Evolutionary conservation across 1,140 invertebrate genomes (phyloP).

Genomic region (Chironomus striatipennis): DNA sequence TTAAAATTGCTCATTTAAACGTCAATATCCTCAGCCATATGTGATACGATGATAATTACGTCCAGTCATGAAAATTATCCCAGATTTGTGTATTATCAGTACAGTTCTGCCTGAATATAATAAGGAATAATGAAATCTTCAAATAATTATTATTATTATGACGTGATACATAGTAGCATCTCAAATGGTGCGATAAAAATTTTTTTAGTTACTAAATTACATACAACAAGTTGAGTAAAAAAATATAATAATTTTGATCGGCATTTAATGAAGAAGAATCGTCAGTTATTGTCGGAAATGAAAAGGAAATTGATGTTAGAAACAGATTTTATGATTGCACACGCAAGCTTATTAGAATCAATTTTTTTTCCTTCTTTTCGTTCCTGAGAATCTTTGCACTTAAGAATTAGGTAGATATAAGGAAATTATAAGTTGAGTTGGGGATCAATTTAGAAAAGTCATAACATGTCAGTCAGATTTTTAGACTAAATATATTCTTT

Average conservation of each 20-base stretch:
- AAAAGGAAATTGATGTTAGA: not conserved
- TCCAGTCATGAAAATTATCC: too few species aligned
- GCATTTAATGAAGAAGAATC: not conserved
- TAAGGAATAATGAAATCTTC: too few species aligned
- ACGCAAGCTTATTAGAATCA: conserved; percentile 8
- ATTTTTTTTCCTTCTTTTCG: not conserved
- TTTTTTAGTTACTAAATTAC: not conserved
- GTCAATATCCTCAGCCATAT: too few species aligned
- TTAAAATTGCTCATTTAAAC: too few species aligned
- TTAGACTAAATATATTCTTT: not conserved
- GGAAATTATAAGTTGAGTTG: not conserved
- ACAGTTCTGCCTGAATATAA: too few species aligned
- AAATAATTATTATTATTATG: too few species aligned
- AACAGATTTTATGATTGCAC: conserved; percentile 13
- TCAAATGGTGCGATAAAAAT: not conserved
- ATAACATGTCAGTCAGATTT: not conserved
- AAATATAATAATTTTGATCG: conserved; percentile 1
- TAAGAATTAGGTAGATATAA: not conserved
- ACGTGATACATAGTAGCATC: not conserved
- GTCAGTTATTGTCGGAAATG: not conserved
- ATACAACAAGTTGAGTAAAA: not conserved
- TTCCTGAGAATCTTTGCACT: not conserved
- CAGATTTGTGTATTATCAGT: too few species aligned
- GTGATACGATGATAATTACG: too few species aligned
- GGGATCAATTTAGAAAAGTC: not conserved